Percentiles rank a stretch among this genome's conserved stretches.
phyloP scores from a whole-genome alignment of 2,888 invertebrate species.

The Drymonia ruficornis region DNA sequence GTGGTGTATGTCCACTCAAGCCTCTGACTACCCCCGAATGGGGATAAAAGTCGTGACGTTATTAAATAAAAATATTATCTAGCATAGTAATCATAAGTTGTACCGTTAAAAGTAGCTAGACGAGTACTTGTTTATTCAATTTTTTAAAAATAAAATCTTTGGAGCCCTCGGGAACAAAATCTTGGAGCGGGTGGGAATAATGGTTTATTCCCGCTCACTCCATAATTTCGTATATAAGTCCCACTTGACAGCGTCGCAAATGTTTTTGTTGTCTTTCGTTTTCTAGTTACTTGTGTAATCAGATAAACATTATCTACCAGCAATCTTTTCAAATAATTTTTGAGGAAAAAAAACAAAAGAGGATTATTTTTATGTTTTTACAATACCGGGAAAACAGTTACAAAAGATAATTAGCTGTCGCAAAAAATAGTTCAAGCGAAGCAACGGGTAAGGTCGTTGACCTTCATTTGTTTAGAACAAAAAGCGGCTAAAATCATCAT shows the following conservation, averaged over 20 bases:
- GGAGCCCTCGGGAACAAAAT: no score
- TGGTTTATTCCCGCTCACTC: no score
- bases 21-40: no score
- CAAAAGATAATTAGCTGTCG: not conserved
- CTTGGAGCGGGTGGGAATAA: no score
- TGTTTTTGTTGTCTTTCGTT: not conserved
- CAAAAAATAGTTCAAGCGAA: not conserved
- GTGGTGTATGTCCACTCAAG: no score
- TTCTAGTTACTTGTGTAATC: not conserved
- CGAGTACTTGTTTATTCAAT: no score
- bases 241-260: not conserved
- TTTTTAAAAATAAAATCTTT: no score
- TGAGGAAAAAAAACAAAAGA: not conserved
- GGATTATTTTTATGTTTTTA: not conserved
- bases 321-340: not conserved
- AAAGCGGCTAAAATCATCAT: not conserved
- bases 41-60: no score
- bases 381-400: not conserved
- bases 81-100: no score
- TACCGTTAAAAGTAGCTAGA: no score
- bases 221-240: no score
- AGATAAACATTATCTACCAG: not conserved
- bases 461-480: conserved; percentile 1
- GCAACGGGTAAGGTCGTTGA: not conserved
- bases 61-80: no score